Evolutionary conservation across 2,888 invertebrate species (phyloP).

Genomic region (Cremastobaeus sp.): DNA sequence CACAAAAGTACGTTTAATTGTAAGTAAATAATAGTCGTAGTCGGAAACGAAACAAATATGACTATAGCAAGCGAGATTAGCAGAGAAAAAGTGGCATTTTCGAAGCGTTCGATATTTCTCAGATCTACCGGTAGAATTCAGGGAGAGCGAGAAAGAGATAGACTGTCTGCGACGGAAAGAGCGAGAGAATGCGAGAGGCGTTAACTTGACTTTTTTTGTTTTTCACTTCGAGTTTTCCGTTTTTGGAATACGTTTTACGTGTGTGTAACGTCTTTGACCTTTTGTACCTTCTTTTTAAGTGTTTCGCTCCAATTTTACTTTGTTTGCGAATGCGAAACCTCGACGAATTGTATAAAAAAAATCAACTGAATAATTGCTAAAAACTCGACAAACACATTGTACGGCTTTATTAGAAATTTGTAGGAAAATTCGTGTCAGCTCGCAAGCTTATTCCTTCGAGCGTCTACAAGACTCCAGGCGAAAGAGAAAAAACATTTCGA

Average conservation of each 20-base stretch:
- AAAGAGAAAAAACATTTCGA: slow-evolving; percentile 18
- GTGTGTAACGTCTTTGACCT: slow-evolving; percentile 24
- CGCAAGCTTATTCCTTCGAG: slow-evolving; percentile 54
- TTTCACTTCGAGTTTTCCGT: slow-evolving; percentile 18
- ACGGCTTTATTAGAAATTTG: slow-evolving; percentile 36
- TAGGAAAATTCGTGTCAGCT: slow-evolving; percentile 39
- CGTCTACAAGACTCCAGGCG: slow-evolving; percentile 43
- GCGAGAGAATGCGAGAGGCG: slow-evolving; percentile 13
- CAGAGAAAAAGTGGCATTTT: slow-evolving; percentile 53
- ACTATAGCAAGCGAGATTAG: slow-evolving; percentile 9
- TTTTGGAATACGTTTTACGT: slow-evolving; percentile 12
- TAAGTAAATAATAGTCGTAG: slow-evolving; percentile 39
- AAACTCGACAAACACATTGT: slow-evolving; percentile 21
- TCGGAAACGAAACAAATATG: slow-evolving; percentile 29
- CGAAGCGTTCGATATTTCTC: slow-evolving; percentile 66
- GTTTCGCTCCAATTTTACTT: slow-evolving; percentile 24
- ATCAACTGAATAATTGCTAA: not conserved
- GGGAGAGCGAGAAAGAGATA: slow-evolving; percentile 45
- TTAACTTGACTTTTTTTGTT: slow-evolving; percentile 1
- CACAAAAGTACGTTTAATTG: slow-evolving; percentile 30
- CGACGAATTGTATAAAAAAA: slow-evolving; percentile 36
- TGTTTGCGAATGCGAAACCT: slow-evolving; percentile 30
- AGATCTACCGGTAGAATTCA: slow-evolving; percentile 58
- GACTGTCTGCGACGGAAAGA: slow-evolving; percentile 31
- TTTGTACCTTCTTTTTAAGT: slow-evolving; percentile 19